These are phyloP conservation scores for Tetrapedia diversipes DNA, from an alignment of 2,888 invertebrate genomes.

Conservation along the genomic window DNA sequence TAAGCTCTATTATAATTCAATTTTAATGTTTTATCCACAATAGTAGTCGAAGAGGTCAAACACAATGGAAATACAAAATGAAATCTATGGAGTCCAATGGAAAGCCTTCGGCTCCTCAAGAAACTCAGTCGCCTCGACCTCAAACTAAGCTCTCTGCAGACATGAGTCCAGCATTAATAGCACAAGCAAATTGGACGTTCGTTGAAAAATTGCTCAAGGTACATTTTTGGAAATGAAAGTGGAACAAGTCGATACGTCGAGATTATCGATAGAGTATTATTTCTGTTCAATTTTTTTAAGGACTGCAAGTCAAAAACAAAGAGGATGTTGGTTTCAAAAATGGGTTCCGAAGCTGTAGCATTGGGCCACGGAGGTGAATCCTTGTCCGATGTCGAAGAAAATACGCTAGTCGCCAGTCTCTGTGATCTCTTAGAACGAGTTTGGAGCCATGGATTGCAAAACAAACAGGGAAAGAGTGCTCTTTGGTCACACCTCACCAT, in stretches of 20 bases:
- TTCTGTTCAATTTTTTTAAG: constrained; percentile 81
- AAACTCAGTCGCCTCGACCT: constrained; percentile 81
- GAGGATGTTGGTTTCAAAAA: constrained; percentile 98
- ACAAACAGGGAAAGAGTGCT: constrained; percentile 98
- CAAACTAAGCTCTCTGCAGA: constrained; percentile 86
- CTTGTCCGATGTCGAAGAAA: constrained; percentile 94
- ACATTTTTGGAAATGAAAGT: neutral
- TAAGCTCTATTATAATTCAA: neutral
- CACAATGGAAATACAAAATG: constrained; percentile 82
- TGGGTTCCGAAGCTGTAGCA: constrained; percentile 98
- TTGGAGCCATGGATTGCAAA: constrained; percentile 98
- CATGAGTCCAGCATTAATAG: constrained; percentile 94
- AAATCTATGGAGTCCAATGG: constrained; percentile 80
- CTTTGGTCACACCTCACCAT: constrained; percentile 97
- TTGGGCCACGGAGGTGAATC: constrained; percentile 94
- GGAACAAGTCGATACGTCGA: neutral
- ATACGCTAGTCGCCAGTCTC: constrained; percentile 98
- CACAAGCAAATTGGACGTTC: constrained; percentile 98
- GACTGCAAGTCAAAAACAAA: constrained; percentile 98
- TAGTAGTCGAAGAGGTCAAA: constrained; percentile 81
- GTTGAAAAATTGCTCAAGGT: constrained; percentile 98
- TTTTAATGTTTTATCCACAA: neutral
- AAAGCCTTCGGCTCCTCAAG: constrained; percentile 77
- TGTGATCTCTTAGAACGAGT: constrained; percentile 98
- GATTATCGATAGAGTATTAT: neutral